Conservation (phyloP, 2,797 vertebrate species). For the Yasuhikotakia modesta region DNA sequence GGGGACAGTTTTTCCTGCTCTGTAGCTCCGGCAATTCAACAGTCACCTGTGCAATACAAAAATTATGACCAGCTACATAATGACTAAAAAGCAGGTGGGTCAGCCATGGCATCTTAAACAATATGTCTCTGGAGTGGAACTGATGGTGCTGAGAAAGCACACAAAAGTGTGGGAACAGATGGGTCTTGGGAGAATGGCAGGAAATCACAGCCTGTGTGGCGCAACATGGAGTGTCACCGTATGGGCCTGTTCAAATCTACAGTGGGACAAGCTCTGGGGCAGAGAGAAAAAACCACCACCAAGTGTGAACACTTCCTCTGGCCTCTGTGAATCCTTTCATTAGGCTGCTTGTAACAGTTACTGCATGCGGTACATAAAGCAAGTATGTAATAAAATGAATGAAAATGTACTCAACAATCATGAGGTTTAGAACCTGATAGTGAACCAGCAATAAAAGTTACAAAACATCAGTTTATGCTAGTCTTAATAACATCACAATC, state of each 20-base stretch:
- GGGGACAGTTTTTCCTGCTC: conserved; percentile 24
- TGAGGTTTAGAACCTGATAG: too few relatives aligned
- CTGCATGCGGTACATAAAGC: conserved; percentile 1
- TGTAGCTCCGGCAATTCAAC: conserved; percentile 47
- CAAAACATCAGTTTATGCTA: too few relatives aligned
- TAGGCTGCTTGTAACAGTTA: conserved; percentile 4
- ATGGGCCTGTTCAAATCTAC: conserved; percentile 36
- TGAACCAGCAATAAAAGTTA: too few relatives aligned
- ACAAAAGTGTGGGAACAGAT: conserved; percentile 67
- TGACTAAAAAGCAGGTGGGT: conserved; percentile 48
- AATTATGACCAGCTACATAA: conserved; percentile 12
- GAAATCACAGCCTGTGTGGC: conserved; percentile 60
- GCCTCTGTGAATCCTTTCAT: conserved; percentile 1
- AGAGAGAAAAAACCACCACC: conserved; percentile 52
- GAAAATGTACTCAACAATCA: too few relatives aligned
- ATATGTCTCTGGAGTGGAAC: conserved; percentile 49
- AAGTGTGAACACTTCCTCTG: conserved; percentile 39
- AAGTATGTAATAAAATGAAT: neutral
- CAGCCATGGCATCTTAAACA: conserved; percentile 50
- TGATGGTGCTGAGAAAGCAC: conserved; percentile 50
- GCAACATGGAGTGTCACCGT: conserved; percentile 62
- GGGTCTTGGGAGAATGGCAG: conserved; percentile 63
- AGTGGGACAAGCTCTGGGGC: conserved; percentile 53
- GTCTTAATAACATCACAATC: too few relatives aligned
- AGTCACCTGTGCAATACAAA: conserved; percentile 28